phyloP scores from a whole-genome alignment of 2,113 vertebrate genomes.

The Kryptolebias marmoratus region DNA sequence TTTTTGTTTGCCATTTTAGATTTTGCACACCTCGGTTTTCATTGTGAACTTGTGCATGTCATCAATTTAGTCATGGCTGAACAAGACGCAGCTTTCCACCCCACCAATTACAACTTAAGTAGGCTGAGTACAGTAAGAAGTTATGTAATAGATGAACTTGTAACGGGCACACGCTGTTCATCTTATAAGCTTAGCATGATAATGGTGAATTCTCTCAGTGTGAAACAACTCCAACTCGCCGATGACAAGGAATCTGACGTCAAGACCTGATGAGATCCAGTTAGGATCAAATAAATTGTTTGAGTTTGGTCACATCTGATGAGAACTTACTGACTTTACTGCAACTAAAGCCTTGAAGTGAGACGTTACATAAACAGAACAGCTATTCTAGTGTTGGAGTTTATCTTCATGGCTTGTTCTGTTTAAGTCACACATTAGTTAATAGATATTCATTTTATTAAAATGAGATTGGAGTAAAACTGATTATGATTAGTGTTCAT shows the following conservation, averaged over 20 bases:
- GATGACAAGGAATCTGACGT: conserved; percentile 29
- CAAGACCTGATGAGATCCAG: conserved; percentile 27
- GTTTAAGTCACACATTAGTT: too few species aligned
- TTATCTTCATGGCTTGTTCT: not conserved
- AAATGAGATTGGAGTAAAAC: too few species aligned
- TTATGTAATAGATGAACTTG: not conserved
- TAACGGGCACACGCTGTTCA: not conserved
- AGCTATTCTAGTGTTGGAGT: not conserved
- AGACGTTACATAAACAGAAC: not conserved
- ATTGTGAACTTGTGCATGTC: not conserved
- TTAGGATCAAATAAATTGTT: conserved; percentile 17
- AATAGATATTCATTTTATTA: too few species aligned
- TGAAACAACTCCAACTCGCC: not conserved
- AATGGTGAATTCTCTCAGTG: not conserved
- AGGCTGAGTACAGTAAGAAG: not conserved
- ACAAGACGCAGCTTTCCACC: not conserved
- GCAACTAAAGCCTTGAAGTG: not conserved
- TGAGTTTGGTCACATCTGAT: conserved; percentile 33
- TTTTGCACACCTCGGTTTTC: not conserved
- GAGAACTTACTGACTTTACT: conserved; percentile 5
- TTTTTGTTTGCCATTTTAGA: not conserved
- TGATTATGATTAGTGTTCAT: too few species aligned
- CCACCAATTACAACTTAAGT: not conserved
- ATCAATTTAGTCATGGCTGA: conserved; percentile 3
- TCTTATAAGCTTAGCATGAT: not conserved